Conservation (phyloP, 2,888 invertebrate genomes). For the Chorisops tibialis region DNA sequence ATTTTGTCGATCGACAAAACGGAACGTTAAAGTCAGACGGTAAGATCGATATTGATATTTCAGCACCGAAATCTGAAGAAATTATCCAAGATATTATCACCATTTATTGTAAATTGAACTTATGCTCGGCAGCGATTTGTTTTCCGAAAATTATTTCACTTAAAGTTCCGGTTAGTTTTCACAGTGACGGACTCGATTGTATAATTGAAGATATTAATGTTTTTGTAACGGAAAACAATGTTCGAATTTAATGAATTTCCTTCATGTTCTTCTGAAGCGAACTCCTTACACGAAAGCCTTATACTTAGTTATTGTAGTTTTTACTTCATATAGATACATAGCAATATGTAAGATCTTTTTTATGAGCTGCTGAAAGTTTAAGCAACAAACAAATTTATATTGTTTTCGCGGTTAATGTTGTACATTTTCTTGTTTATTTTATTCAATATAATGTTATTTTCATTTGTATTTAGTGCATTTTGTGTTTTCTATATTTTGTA, state of each 20-base stretch:
- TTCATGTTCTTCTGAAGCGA: neutral
- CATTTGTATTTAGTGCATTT: neutral
- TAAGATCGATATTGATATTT: slow-evolving; percentile 31
- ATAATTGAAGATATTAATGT: slow-evolving; percentile 33
- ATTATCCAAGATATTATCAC: slow-evolving; percentile 26
- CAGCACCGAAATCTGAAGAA: slow-evolving; percentile 20
- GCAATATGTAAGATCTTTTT: no score
- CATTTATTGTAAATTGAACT: slow-evolving; percentile 31
- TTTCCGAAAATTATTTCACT: slow-evolving; percentile 31
- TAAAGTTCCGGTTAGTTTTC: slow-evolving; percentile 30
- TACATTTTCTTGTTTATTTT: slow-evolving; percentile 7
- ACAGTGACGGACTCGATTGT: slow-evolving; percentile 30
- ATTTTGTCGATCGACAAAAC: slow-evolving; percentile 33
- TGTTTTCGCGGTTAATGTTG: neutral
- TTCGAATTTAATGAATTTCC: neutral
- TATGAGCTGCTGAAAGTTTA: no score
- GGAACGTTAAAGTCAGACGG: slow-evolving; percentile 23
- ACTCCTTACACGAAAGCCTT: neutral
- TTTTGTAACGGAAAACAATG: slow-evolving; percentile 18
- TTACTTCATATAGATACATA: neutral
- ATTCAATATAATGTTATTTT: slow-evolving; percentile 14
- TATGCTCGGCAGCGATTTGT: slow-evolving; percentile 31
- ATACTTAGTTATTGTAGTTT: neutral
- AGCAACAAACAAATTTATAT: neutral
- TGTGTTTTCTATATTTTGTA: no score